Evolutionary conservation across 2,888 invertebrate species (phyloP).

Genomic region (Diarsia brunnea): DNA sequence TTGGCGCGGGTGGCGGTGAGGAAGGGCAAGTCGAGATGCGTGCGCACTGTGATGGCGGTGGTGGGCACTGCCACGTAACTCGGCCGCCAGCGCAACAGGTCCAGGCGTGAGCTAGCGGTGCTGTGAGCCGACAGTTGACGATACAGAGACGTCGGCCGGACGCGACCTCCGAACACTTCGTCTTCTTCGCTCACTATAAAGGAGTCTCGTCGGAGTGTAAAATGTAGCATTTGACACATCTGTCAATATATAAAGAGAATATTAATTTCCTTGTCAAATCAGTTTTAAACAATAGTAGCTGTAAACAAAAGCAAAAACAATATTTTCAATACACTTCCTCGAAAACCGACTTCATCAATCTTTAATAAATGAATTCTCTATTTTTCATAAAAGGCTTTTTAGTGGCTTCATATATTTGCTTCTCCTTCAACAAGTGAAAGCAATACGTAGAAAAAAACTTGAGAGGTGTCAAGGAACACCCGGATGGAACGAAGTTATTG

Average conservation of each 20-base stretch:
- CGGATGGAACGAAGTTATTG: too few species aligned
- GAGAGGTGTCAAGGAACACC: too few species aligned
- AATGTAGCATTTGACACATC: slow-evolving; percentile 50
- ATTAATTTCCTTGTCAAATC: background rate
- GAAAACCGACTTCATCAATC: too few species aligned
- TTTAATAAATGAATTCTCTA: too few species aligned
- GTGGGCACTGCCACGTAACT: slow-evolving; percentile 25
- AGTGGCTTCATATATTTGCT: too few species aligned
- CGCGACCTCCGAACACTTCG: slow-evolving; percentile 14
- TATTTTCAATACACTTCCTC: too few species aligned
- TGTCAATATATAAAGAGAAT: slow-evolving; percentile 14
- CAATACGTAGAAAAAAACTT: too few species aligned
- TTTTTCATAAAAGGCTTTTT: too few species aligned
- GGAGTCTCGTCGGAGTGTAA: slow-evolving; percentile 35
- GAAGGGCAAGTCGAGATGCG: slow-evolving; percentile 33
- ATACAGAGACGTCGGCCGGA: slow-evolving; percentile 42
- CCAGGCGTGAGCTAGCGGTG: slow-evolving; percentile 30
- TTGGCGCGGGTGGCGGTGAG: slow-evolving; percentile 36
- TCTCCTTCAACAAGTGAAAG: background rate
- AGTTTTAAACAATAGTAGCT: too few species aligned
- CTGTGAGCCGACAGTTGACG: slow-evolving; percentile 46
- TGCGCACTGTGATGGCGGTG: slow-evolving; percentile 54
- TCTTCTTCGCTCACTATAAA: slow-evolving; percentile 62
- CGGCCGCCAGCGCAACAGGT: slow-evolving; percentile 59
- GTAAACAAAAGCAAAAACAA: too few species aligned